Conservation (phyloP, 2,797 vertebrate species). For the Huso huso region DNA sequence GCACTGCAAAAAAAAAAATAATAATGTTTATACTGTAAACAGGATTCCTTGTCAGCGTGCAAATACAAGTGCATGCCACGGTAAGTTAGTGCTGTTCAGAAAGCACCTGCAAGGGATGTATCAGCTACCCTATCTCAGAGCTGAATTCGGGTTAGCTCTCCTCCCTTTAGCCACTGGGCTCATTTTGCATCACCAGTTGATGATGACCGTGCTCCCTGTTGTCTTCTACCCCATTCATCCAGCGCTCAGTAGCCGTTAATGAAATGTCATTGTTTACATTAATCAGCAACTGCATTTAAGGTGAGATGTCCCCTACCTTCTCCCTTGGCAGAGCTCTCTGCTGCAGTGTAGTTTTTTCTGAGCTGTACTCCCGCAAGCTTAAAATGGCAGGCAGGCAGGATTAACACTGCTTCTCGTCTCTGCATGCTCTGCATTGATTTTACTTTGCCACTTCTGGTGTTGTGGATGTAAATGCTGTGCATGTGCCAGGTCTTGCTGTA, state of each 20-base stretch:
- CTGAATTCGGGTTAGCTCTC: conserved; percentile 60
- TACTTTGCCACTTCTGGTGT: conserved; percentile 64
- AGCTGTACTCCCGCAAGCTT: conserved; percentile 43
- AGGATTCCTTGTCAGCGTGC: conserved; percentile 1
- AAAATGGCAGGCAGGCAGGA: conserved; percentile 68
- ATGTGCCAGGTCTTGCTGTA: conserved; percentile 17
- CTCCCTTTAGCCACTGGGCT: conserved; percentile 57
- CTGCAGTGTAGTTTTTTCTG: conserved; percentile 47
- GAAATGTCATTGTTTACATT: conserved; percentile 83
- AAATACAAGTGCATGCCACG: neutral
- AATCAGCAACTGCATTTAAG: conserved; percentile 83
- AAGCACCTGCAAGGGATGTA: conserved; percentile 50
- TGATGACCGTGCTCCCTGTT: conserved; percentile 69
- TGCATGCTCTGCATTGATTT: conserved; percentile 69
- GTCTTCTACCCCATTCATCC: conserved; percentile 72
- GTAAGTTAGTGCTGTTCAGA: conserved; percentile 32
- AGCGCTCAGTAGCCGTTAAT: conserved; percentile 66
- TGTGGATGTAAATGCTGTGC: conserved; percentile 64
- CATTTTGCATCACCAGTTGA: conserved; percentile 67
- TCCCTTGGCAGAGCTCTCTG: conserved; percentile 50
- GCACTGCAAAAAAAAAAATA: neutral
- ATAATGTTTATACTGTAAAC: neutral
- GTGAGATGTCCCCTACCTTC: conserved; percentile 68
- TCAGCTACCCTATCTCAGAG: conserved; percentile 43
- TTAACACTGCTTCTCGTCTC: conserved; percentile 62